Conservation (phyloP, 2,797 vertebrate genomes). For the Galago senegalensis region DNA sequence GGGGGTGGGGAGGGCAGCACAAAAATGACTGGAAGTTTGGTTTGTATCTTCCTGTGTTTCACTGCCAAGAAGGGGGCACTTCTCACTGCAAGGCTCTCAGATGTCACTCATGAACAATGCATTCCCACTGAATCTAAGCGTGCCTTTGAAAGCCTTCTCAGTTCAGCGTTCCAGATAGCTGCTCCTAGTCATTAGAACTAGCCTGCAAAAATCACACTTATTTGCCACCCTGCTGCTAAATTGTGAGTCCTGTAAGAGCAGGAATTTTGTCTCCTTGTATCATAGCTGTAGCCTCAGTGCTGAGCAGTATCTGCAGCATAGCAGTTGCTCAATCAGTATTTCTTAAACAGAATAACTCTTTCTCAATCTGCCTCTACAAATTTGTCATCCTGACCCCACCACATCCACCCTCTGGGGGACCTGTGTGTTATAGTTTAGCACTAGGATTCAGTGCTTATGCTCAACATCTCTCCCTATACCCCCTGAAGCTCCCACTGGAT, state of each 20-base stretch:
- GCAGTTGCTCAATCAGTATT: background rate
- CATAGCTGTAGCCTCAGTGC: background rate
- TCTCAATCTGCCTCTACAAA: background rate
- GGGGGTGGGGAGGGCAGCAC: background rate
- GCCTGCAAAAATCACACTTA: background rate
- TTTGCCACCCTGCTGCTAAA: background rate
- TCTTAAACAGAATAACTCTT: background rate
- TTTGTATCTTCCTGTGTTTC: background rate
- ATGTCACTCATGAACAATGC: background rate
- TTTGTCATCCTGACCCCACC: background rate
- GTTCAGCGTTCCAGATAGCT: background rate
- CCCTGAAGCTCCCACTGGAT: background rate
- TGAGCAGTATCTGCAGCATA: background rate
- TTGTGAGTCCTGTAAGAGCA: background rate
- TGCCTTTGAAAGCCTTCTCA: background rate
- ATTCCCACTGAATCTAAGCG: background rate
- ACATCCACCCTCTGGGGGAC: background rate
- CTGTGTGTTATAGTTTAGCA: background rate
- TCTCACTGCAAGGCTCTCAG: background rate
- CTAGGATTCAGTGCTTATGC: background rate
- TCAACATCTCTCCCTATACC: background rate
- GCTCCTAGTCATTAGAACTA: background rate
- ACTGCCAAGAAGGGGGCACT: background rate
- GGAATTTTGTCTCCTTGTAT: background rate
- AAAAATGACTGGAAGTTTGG: background rate